Evolutionary conservation across 2,113 vertebrate species (phyloP).

Genomic region (Gambusia affinis): DNA sequence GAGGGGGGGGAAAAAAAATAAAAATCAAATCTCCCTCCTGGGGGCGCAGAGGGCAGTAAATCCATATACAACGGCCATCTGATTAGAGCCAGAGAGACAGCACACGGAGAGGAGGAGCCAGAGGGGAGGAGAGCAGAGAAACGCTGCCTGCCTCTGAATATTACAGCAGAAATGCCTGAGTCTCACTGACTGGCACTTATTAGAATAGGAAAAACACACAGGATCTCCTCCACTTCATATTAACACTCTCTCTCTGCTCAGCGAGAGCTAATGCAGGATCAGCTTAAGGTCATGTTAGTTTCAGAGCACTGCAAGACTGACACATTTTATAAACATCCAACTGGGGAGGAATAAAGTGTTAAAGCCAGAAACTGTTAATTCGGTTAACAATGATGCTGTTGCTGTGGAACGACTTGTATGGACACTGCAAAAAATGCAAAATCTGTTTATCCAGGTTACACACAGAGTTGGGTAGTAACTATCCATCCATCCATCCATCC

Average conservation of each 20-base stretch:
- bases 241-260: slow-evolving; percentile 13
- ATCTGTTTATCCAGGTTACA: no score
- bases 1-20: slow-evolving; percentile 13
- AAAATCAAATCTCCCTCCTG: slow-evolving; percentile 69
- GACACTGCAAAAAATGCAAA: no score
- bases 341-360: slow-evolving; percentile 5
- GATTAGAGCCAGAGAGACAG: slow-evolving; percentile 64
- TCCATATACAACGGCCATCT: slow-evolving; percentile 70
- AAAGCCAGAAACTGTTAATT: slow-evolving; percentile 7
- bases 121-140: slow-evolving; percentile 32
- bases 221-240: slow-evolving; percentile 42
- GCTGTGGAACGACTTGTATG: slow-evolving; percentile 12
- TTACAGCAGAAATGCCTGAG: slow-evolving; percentile 18
- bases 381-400: not conserved
- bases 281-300: slow-evolving; percentile 40
- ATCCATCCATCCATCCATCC: no score
- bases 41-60: slow-evolving; percentile 68
- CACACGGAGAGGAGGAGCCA: slow-evolving; percentile 31
- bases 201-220: slow-evolving; percentile 29
- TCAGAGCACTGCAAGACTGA: slow-evolving; percentile 19
- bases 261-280: slow-evolving; percentile 47
- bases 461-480: no score
- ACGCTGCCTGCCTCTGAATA: slow-evolving; percentile 32
- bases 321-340: slow-evolving; percentile 29
- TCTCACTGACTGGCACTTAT: slow-evolving; percentile 47